Percentiles rank a stretch among this genome's conserved stretches.
These are phyloP conservation scores for Coptotermes formosanus DNA, from an alignment of 1,140 invertebrate species.

Conservation along the genomic window DNA sequence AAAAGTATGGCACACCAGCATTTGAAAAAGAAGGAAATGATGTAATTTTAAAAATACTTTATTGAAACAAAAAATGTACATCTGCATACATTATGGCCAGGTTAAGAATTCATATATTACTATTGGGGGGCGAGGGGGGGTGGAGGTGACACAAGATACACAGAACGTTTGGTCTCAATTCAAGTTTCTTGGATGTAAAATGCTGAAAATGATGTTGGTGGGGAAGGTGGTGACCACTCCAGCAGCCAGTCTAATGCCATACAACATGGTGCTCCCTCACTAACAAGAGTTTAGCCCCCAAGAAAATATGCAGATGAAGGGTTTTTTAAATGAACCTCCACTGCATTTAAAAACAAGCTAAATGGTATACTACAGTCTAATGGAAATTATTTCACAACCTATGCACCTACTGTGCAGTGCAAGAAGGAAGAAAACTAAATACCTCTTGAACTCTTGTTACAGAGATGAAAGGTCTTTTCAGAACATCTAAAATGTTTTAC, in stretches of 20 bases:
- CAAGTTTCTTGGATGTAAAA: background rate
- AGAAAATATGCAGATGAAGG: background rate
- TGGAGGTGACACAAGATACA: background rate
- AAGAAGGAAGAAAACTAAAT: too few relatives aligned
- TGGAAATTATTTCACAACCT: too few relatives aligned
- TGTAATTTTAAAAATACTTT: background rate
- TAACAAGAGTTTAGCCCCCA: background rate
- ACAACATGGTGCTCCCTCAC: background rate
- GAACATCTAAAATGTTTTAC: too few relatives aligned
- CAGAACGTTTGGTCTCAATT: background rate
- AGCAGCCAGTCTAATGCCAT: background rate
- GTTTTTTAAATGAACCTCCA: background rate
- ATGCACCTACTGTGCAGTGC: too few relatives aligned
- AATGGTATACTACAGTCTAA: too few relatives aligned
- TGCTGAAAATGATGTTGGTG: background rate
- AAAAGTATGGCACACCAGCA: too few relatives aligned
- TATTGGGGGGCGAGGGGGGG: too few relatives aligned
- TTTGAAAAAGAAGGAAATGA: too few relatives aligned
- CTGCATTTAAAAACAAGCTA: background rate
- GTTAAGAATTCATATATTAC: background rate
- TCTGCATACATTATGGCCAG: background rate
- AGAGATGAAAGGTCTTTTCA: too few relatives aligned
- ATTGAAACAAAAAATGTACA: background rate
- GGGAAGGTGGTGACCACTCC: background rate
- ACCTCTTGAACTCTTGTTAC: too few relatives aligned